Evolutionary conservation across 2,888 invertebrate genomes (phyloP).

Genomic region (Amphipyra tragopoginis): DNA sequence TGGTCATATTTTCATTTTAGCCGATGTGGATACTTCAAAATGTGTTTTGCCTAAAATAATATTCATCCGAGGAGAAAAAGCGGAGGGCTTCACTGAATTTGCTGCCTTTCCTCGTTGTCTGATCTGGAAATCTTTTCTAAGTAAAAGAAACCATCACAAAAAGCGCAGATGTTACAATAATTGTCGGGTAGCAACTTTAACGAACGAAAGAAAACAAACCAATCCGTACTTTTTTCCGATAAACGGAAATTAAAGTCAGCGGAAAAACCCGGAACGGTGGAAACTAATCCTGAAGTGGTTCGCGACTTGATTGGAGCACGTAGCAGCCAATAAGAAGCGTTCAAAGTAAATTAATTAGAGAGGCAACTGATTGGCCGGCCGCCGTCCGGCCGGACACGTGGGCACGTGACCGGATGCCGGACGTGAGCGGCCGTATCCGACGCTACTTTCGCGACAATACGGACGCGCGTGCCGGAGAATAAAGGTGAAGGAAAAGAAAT

Average conservation of each 20-base stretch:
- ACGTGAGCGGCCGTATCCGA: slow-evolving; percentile 59
- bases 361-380: slow-evolving; percentile 49
- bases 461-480: slow-evolving; percentile 49
- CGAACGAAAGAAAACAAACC: slow-evolving; percentile 22
- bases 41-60: no score
- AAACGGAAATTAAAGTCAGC: slow-evolving; percentile 53
- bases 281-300: slow-evolving; percentile 48
- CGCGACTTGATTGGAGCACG: slow-evolving; percentile 56
- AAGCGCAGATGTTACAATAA: slow-evolving; percentile 19
- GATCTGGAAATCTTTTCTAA: neutral
- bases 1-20: no score
- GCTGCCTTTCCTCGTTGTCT: neutral
- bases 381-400: slow-evolving; percentile 41
- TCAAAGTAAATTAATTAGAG: slow-evolving; percentile 56
- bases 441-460: slow-evolving; percentile 56
- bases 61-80: no score
- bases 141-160: neutral
- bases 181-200: slow-evolving; percentile 5
- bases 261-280: slow-evolving; percentile 27
- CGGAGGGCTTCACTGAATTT: no score
- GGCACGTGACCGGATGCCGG: slow-evolving; percentile 55
- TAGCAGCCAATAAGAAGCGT: slow-evolving; percentile 55
- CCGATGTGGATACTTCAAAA: no score
- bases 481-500: slow-evolving; percentile 53
- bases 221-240: slow-evolving; percentile 25